Base-by-base conservation (phyloP, 2,113 vertebrate species). In the Elephantulus edwardii region DNA sequence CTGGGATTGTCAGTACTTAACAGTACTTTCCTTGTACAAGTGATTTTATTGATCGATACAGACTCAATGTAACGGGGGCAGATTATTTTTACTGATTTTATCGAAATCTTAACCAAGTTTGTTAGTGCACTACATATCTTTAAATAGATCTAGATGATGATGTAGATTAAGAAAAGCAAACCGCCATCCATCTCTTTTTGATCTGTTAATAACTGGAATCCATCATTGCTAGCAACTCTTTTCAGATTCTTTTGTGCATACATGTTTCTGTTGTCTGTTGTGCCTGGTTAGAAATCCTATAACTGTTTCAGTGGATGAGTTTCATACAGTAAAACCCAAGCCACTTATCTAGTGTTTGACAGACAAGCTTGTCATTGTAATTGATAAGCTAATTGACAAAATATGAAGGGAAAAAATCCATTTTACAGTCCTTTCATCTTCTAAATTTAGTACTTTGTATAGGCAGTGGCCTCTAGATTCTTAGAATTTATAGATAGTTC, bases 61-160 rank as follows among this genome's bases (percentile, higher is more conserved):
- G 98, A 98, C 98, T 98, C 98, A 96, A 76, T 97, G 96, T 97
- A 97, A 97, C 96, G 1, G 95, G 97, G 97, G 97, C 97, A 98
- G 98, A 98, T 98, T 98, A 98, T 98, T 97, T 96, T 98, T 98
- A 97, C 97, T 98, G 99, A 99, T 99, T 99, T 99, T 99, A 99
- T 99, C 98, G 97, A 98, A 97, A 98, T 97, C 98, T 98, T 99
- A 98, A 99, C 99, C 98, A 99, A 98, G 98, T 99, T 99, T 99
- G 99, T 99, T 99, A 99, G 99, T 98, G 95, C 95, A 96, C 96
- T 97, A 96, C 97, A 94, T 99, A 99, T 99, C 99, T 98, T 98
- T 99, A 99, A 99, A 98, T 99, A 98, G 98, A 99, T 99, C 99
- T 99, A 98, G 98, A 99, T 99, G 98, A 99, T 99, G 98, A 99